These are phyloP conservation scores for Hyperoplus immaculatus DNA, from an alignment of 2,797 vertebrate species.

Conservation along the genomic window DNA sequence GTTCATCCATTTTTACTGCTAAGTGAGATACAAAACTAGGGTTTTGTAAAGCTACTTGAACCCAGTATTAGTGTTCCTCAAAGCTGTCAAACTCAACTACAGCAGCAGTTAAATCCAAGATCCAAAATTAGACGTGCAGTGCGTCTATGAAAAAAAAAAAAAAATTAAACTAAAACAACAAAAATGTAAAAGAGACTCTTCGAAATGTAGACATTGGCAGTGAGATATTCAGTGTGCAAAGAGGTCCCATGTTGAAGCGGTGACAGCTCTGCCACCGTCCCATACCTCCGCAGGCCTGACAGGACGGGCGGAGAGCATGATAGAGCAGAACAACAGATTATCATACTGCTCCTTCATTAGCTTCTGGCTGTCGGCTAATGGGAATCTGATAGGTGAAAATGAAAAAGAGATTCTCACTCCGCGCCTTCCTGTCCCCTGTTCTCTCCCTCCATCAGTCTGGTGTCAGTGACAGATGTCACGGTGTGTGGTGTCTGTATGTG, in stretches of 20 bases:
- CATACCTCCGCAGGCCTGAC: slow-evolving; percentile 72
- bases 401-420: slow-evolving; percentile 69
- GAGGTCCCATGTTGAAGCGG: slow-evolving; percentile 28
- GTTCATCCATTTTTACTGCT: slow-evolving; percentile 37
- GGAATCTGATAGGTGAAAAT: slow-evolving; percentile 76
- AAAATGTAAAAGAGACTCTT: slow-evolving; percentile 22
- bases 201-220: slow-evolving; percentile 33
- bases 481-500: slow-evolving; percentile 30
- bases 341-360: slow-evolving; percentile 73
- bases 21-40: slow-evolving; percentile 28
- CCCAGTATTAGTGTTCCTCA: slow-evolving; percentile 13
- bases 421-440: slow-evolving; percentile 53
- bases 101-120: slow-evolving; percentile 27
- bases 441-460: slow-evolving; percentile 64
- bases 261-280: slow-evolving; percentile 66
- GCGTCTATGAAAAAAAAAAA: slow-evolving; percentile 19
- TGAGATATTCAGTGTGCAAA: slow-evolving; percentile 45
- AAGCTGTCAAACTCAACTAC: slow-evolving; percentile 35
- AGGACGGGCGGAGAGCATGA: slow-evolving; percentile 65
- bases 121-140: slow-evolving; percentile 34
- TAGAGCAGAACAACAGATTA: slow-evolving; percentile 67
- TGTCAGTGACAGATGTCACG: slow-evolving; percentile 74
- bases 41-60: slow-evolving; percentile 26
- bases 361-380: slow-evolving; percentile 72
- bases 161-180: slow-evolving; percentile 21